Evolutionary conservation across 1,140 invertebrate genomes (phyloP).

Genomic region (Globodera ellingtonae): DNA sequence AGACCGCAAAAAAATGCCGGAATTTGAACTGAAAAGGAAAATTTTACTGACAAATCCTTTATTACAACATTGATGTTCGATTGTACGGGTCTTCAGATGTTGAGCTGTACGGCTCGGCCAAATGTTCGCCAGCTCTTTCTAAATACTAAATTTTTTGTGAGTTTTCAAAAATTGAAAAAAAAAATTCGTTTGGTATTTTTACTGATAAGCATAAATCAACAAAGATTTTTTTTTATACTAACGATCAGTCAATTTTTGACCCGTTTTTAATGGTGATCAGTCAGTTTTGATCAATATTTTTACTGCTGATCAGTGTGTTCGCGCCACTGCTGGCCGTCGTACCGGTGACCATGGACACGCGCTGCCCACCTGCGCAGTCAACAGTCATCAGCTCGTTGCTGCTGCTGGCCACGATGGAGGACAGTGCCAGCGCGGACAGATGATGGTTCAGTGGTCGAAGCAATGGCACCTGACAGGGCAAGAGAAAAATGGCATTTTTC

Average conservation of each 20-base stretch:
- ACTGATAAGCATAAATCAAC: too few relatives aligned
- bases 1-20: constrained; percentile 10
- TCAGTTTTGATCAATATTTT: constrained; percentile 28
- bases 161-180: too few relatives aligned
- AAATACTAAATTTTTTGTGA: constrained; percentile 27
- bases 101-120: constrained; percentile 57
- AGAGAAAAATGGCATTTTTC: background rate
- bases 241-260: constrained; percentile 11
- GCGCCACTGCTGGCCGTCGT: constrained; percentile 35
- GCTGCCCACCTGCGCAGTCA: constrained; percentile 51
- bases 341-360: constrained; percentile 56
- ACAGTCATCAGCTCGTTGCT: background rate
- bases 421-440: constrained; percentile 33
- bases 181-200: too few relatives aligned
- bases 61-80: constrained; percentile 7
- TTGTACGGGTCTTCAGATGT: constrained; percentile 59
- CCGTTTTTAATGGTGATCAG: constrained; percentile 1
- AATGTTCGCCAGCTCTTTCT: constrained; percentile 59
- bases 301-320: constrained; percentile 49
- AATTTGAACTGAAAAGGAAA: constrained; percentile 19
- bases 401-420: constrained; percentile 43
- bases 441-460: constrained; percentile 7
- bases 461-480: constrained; percentile 15
- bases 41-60: background rate
- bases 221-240: too few relatives aligned